Percentiles rank a stretch among this genome's conserved stretches.
Conservation (phyloP, 1,140 invertebrate genomes). For the Vanessa tameamea region DNA sequence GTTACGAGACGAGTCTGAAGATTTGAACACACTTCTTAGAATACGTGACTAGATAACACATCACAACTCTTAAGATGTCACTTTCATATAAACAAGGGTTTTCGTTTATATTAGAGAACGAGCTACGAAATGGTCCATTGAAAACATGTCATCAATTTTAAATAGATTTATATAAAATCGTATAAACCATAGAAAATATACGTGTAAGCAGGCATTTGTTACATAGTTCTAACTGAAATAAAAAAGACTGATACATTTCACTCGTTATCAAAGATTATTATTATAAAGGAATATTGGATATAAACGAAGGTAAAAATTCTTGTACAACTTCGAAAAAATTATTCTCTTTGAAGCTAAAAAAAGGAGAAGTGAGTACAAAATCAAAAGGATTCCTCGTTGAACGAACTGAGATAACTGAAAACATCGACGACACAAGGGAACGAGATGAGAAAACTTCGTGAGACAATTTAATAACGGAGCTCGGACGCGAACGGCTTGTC, state of each 20-base stretch:
- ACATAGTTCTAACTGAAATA: background rate
- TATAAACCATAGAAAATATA: too few species aligned
- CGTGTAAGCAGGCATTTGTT: too few species aligned
- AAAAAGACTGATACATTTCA: background rate
- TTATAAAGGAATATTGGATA: background rate
- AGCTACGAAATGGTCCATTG: too few species aligned
- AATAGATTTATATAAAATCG: too few species aligned
- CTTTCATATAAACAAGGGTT: background rate
- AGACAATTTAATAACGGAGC: slow-evolving; percentile 70
- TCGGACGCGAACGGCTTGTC: slow-evolving; percentile 49
- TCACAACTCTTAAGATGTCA: background rate
- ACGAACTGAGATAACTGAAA: slow-evolving; percentile 48
- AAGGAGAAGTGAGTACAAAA: slow-evolving; percentile 34
- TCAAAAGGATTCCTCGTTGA: slow-evolving; percentile 54
- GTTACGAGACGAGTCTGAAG: background rate
- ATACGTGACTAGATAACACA: slow-evolving; percentile 5
- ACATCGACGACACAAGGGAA: slow-evolving; percentile 45
- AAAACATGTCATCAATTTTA: too few species aligned
- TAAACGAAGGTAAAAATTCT: background rate
- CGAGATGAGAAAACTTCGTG: slow-evolving; percentile 70
- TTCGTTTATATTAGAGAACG: too few species aligned
- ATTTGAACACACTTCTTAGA: slow-evolving; percentile 6
- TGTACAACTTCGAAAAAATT: slow-evolving; percentile 30
- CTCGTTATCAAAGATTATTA: background rate
- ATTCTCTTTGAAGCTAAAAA: slow-evolving; percentile 39